Base-by-base conservation (phyloP, 2,888 invertebrate genomes). In the Leptopilina myrica region DNA sequence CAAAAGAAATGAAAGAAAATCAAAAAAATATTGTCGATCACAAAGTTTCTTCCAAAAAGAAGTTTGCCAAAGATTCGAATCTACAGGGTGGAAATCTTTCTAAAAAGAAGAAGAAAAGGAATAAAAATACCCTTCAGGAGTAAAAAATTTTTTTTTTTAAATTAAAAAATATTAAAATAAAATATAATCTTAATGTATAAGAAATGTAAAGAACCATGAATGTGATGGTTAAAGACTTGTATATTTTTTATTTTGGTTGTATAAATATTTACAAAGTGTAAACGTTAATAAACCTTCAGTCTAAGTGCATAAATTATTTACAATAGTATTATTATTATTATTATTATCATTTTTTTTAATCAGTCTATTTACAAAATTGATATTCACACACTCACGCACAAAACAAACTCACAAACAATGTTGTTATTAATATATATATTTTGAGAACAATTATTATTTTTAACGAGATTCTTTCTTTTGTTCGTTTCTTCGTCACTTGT, bases 41-140 rank as follows among this genome's bases (percentile, higher is more conserved):
- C 7, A 49, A 67, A 1, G 40, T 46, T 20, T 5, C 15, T 12
- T 11, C 49, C 77, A 78, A 66, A 12, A 20, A 73, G 76, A 53
- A 83, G 79, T 5, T 82, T 81, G 53, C n/a, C 40, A 76, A 80
- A 78, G 62, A 73, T 76, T 64, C 64, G 66, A 82, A 20, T 11
- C 49, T 49, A 64, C 56, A 11, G 62, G 79, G 40, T 40, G 64
- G 53, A 40, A 40, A n/a, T 12, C 62, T 49, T 69, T 56, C 76
- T 62, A 84, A 82, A 80, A 85, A 84, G 82, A 84, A 83, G 80
- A 87, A 85, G 80, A 88, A 86, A 78, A 86, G 84, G 78, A 85
- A 86, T 33, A 83, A 76, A 81, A 78, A 84, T 78, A 84, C 78
- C 11, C 49, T 12, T 2, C 76, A 82, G 81, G 59, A n/a, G 2